Evolutionary conservation across 2,113 vertebrate genomes (phyloP).

Genomic region (Festucalex cinctus): DNA sequence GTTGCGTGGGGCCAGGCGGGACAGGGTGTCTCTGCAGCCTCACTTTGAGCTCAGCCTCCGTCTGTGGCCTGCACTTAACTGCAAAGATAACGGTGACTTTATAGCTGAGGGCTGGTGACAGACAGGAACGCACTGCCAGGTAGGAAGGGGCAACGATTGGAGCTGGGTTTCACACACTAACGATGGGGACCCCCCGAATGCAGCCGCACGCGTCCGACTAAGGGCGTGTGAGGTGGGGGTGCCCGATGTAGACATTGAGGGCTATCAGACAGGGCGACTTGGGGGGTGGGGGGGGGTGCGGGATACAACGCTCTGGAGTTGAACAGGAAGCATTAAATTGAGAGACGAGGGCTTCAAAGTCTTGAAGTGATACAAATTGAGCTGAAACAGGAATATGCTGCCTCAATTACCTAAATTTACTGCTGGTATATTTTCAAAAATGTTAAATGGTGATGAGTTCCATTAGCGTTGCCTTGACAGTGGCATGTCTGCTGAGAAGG

Average conservation of each 20-base stretch:
- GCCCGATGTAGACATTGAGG: conserved; percentile 38
- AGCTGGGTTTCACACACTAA: conserved; percentile 34
- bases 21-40: conserved; percentile 65
- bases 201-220: conserved; percentile 36
- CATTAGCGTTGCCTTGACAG: not conserved
- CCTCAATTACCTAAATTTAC: not conserved
- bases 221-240: not conserved
- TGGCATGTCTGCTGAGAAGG: not conserved
- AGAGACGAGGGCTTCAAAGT: conserved; percentile 39
- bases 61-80: conserved; percentile 76
- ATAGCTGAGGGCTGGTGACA: conserved; percentile 71
- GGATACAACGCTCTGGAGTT: conserved; percentile 18
- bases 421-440: not conserved
- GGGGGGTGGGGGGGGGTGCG: conserved; percentile 20
- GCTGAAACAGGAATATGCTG: conserved; percentile 21
- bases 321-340: conserved; percentile 36
- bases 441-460: not conserved
- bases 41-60: conserved; percentile 60
- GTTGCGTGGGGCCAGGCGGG: conserved; percentile 57
- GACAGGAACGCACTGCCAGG: conserved; percentile 68
- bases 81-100: conserved; percentile 72
- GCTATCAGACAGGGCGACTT: conserved; percentile 49
- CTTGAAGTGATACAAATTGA: conserved; percentile 21
- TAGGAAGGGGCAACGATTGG: conserved; percentile 19
- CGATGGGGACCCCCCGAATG: conserved; percentile 19